Evolutionary conservation across 64 coral and sea anemone genomes (phyloP).

Genomic region (Stichodactyla mertensii): DNA sequence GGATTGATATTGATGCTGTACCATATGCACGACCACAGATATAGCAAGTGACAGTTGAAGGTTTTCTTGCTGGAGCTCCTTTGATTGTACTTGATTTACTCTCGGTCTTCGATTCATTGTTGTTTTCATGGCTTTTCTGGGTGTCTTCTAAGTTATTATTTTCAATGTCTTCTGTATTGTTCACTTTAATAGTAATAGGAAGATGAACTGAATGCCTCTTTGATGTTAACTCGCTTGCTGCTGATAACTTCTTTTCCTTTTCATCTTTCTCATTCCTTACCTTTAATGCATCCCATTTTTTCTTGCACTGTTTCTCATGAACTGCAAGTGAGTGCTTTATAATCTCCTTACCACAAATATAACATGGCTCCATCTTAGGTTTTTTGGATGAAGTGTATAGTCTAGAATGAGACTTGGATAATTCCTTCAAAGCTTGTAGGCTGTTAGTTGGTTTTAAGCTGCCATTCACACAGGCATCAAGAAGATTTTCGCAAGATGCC

Average conservation of each 20-base stretch:
- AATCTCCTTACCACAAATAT: conserved; percentile 96
- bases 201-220: conserved; percentile 68
- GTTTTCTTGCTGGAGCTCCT: conserved; percentile 18
- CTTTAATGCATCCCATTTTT: conserved; percentile 79
- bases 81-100: neutral
- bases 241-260: conserved; percentile 37
- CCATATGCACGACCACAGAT: conserved; percentile 92
- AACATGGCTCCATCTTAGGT: conserved; percentile 76
- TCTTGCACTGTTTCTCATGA: conserved; percentile 96
- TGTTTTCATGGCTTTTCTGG: conserved; percentile 8
- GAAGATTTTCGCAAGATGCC: conserved; percentile 45
- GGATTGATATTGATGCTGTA: conserved; percentile 79
- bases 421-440: conserved; percentile 22
- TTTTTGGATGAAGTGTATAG: conserved; percentile 29
- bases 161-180: conserved; percentile 23
- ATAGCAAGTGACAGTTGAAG: conserved; percentile 75
- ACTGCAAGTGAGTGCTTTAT: conserved; percentile 83
- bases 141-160: conserved; percentile 24
- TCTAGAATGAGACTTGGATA: conserved; percentile 13
- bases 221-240: conserved; percentile 1
- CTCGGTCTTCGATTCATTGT: neutral
- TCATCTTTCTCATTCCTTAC: conserved; percentile 52
- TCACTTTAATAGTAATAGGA: conserved; percentile 52
- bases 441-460: conserved; percentile 1
- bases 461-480: neutral